Evolutionary conservation across 2,113 vertebrate genomes (phyloP).

Genomic region (Colossoma macropomum): DNA sequence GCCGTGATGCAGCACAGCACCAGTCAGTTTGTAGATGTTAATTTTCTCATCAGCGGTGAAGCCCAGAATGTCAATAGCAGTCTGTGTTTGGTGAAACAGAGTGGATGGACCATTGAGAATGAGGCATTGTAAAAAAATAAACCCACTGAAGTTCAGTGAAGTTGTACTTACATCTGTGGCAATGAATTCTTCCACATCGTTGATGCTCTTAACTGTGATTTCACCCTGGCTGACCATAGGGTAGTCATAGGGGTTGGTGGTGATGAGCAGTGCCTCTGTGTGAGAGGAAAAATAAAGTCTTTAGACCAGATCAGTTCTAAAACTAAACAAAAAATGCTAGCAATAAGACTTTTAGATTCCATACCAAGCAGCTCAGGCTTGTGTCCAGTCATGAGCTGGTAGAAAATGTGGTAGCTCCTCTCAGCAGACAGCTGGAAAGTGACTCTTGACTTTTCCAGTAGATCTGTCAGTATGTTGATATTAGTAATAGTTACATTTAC

Average conservation of each 20-base stretch:
- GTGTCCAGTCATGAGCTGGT: conserved; percentile 77
- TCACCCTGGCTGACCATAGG: conserved; percentile 88
- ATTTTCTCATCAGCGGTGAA: conserved; percentile 70
- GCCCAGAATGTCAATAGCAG: conserved; percentile 75
- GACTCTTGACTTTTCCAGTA: conserved; percentile 65
- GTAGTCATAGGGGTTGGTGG: conserved; percentile 87
- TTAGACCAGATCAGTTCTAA: too few relatives aligned
- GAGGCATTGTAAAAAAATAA: not conserved
- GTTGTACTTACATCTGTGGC: conserved; percentile 80
- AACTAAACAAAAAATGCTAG: conserved; percentile 68
- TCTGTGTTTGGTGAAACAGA: conserved; percentile 55
- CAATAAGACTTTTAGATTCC: too few relatives aligned
- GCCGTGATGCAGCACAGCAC: conserved; percentile 61
- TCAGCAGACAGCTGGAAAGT: conserved; percentile 75
- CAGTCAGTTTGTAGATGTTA: conserved; percentile 74
- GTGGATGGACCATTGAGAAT: too few relatives aligned
- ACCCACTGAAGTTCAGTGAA: not conserved
- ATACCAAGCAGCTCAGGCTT: conserved; percentile 74
- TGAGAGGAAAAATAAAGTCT: not conserved
- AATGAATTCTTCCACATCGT: conserved; percentile 87
- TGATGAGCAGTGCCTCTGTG: conserved; percentile 82
- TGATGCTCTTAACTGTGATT: conserved; percentile 86
- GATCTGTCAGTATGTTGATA: conserved; percentile 55
- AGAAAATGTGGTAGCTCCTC: conserved; percentile 79
- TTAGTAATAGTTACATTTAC: too few relatives aligned